Evolutionary conservation across 2,888 invertebrate species (phyloP), one percentile per base, ranked within the genome.

Genomic region (Cenopis cana): DNA sequence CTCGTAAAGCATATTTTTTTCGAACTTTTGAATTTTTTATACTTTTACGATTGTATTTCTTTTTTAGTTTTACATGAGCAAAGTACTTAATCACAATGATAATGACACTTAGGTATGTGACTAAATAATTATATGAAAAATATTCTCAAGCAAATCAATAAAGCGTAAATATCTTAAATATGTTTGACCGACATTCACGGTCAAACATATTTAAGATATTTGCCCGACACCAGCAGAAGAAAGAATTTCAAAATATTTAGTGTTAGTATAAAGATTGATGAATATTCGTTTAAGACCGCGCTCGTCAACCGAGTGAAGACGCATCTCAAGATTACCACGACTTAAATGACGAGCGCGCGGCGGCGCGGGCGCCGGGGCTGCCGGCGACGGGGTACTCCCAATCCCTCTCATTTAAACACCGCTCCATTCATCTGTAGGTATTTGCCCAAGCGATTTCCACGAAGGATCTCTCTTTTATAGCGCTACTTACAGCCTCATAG

Each of bases 391-490:
- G 81, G 81, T 78, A 76, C 75, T 82, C 88, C 82, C 89, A 91
- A 93, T 93, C 93, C 93, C 90, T 93, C 93, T 93, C 92, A 93
- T 93, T 93, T 93, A 93, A 71, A 90, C 93, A 92, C 89, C 87
- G 89, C 89, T 91, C 86, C 89, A 86, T 87, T 89, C 85, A 88
- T 89, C 90, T 91, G 91, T 89, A 93, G 93, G 90, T 93, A 91
- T 93, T 93, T 93, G 92, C 92, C 89, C 90, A 92, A 93, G 90
- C 93, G 93, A 93, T 93, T 90, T 82, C 85, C 84, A 82, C 85
- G 81, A 84, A 87, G 86, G 88, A 92, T 91, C 89, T 87, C 87
- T 85, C 93, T 88, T 93, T 93, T 92, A 93, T 92, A 89, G 90
- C 87, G 78, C 85, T 89, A 91, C 91, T 93, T 90, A 92, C 87